Percentiles rank a stretch among this genome's conserved stretches.
Evolutionary conservation across 2,888 invertebrate genomes (phyloP).

Genomic region (Andrena hattorfiana): DNA sequence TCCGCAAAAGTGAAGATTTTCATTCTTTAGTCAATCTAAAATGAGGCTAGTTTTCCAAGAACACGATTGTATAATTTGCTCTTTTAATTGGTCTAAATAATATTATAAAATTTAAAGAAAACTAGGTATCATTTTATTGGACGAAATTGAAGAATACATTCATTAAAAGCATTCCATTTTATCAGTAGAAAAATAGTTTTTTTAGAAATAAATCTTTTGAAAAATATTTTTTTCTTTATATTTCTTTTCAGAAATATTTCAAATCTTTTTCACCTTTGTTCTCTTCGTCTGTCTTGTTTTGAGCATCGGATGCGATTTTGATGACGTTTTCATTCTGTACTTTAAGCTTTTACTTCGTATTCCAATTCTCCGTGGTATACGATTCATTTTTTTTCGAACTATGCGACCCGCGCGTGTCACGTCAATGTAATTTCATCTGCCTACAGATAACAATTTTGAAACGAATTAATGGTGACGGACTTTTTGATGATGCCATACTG

Average conservation of each 20-base stretch:
- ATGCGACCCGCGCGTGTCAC: constrained; percentile 11
- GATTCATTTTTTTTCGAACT: constrained; percentile 2
- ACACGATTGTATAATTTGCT: no score
- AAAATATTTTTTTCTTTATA: background rate
- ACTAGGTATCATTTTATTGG: no score
- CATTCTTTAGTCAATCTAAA: no score
- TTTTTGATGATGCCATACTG: constrained; percentile 13
- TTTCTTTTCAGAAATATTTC: background rate
- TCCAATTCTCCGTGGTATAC: constrained; percentile 6
- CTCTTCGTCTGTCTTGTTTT: background rate
- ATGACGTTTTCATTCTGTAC: constrained; percentile 9
- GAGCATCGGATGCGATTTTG: background rate
- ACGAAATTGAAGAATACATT: no score
- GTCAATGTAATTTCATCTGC: constrained; percentile 29
- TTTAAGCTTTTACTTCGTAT: constrained; percentile 26
- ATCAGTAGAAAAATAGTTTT: background rate
- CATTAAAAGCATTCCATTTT: background rate
- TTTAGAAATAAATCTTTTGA: background rate
- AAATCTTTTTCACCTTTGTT: background rate
- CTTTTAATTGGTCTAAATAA: no score
- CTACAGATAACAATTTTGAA: constrained; percentile 29
- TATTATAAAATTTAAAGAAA: no score
- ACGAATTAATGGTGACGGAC: constrained; percentile 34
- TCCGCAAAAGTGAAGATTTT: no score
- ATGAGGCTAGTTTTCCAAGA: no score